Base-by-base conservation (phyloP, 2,797 vertebrate species). In the Neosalanx taihuensis region DNA sequence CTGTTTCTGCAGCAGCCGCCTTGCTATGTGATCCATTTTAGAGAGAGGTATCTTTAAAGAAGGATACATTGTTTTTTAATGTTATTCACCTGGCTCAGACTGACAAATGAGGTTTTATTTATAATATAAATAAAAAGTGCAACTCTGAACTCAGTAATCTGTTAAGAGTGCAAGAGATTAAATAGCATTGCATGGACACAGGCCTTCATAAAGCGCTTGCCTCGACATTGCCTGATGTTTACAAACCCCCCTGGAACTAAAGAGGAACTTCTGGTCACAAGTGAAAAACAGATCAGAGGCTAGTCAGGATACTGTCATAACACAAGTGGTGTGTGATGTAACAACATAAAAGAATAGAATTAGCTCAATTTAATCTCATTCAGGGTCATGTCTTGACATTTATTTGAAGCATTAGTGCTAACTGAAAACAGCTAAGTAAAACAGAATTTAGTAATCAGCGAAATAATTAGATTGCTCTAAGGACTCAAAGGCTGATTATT, bases 31-130 rank as follows among this genome's bases (percentile, higher is more conserved):
- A 80, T 76, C 75, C 67, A 68, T 57, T 69, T 78, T 80, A 73
- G 77, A 80, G 51, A 78, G 51, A 83, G 89, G 87, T 80, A 17
- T 66, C 84, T 83, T 72, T 74, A 62, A 77, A 69, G 71, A 35
- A 68, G 62, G 70, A 74, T 79, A 84, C 86, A 89, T 87, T 77
- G 75, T 59, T 83, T 87, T 62, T 86, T 75, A 89, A 85, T 81
- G 82, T 86, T 83, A 85, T 85, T 81, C 79, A 83, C 85, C 84
- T 77, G 83, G 69, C 62, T 71, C 59, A 83, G 81, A 80, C 35
- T 70, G 76, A 79, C 78, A 74, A 85, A 83, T 26, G 68, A 64
- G 64, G 72, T 41, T 63, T 72, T 69, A 73, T 64, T 59, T 58
- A 74, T 30, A 61, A 84, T 64, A 77, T 29, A 71, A 57, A 67